Conservation (phyloP, 2,888 invertebrate genomes). For the Thecophora atra region DNA sequence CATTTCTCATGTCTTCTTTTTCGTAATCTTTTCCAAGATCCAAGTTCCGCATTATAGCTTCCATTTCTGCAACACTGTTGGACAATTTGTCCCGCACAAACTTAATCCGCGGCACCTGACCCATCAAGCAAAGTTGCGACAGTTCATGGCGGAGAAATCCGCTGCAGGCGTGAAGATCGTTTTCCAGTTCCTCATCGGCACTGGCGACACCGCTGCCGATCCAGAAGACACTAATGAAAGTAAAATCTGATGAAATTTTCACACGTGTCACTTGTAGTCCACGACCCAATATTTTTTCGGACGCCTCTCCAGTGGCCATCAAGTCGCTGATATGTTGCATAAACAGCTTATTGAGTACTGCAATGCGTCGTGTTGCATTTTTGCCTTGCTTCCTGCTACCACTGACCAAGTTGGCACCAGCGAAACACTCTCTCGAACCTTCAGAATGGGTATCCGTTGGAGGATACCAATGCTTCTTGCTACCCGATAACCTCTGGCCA, state of each 20-base stretch:
- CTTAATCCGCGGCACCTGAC: constrained; percentile 76
- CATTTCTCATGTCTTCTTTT: constrained; percentile 55
- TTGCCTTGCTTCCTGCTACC: constrained; percentile 59
- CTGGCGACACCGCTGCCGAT: constrained; percentile 68
- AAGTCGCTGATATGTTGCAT: constrained; percentile 83
- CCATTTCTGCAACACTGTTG: constrained; percentile 70
- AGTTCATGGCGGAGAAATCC: constrained; percentile 76
- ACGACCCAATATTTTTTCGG: constrained; percentile 71
- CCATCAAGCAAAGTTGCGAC: constrained; percentile 77
- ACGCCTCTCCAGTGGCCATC: constrained; percentile 76
- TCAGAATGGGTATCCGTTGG: constrained; percentile 34
- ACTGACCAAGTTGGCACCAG: constrained; percentile 39
- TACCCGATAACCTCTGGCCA: constrained; percentile 57
- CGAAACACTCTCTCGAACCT: constrained; percentile 28
- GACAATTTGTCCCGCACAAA: constrained; percentile 78
- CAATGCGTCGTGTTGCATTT: constrained; percentile 70
- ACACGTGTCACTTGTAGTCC: constrained; percentile 78
- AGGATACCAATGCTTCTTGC: constrained; percentile 62
- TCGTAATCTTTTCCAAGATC: constrained; percentile 78
- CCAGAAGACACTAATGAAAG: constrained; percentile 78
- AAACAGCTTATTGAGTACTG: constrained; percentile 81
- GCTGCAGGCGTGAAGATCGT: constrained; percentile 69
- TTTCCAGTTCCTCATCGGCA: constrained; percentile 67
- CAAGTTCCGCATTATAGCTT: constrained; percentile 70
- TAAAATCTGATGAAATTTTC: constrained; percentile 74